A percentile compares a stretch with the other conserved stretches of the same genome.
phyloP scores from a whole-genome alignment of 2,113 vertebrate genomes.

The Arenaria interpres region DNA sequence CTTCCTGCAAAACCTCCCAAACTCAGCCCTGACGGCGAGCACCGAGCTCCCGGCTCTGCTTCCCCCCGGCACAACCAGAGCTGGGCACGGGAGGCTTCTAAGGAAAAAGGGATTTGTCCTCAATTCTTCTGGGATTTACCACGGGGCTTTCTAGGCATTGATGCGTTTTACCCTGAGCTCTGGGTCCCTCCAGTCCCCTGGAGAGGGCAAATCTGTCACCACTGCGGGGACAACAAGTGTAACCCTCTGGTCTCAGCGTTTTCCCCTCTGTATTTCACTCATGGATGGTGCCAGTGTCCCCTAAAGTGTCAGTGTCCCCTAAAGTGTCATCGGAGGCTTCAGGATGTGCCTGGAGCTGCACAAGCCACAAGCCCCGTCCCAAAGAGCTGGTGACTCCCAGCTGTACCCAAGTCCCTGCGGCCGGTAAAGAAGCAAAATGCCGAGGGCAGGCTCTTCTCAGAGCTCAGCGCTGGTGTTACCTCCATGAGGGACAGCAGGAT shows the following conservation, averaged over 20 bases:
- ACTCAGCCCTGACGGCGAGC: background rate
- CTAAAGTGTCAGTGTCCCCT: fast-evolving
- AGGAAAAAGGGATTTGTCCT: background rate
- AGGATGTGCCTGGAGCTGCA: fast-evolving
- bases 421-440: fast-evolving
- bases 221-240: background rate
- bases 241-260: fast-evolving
- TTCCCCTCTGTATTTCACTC: fast-evolving
- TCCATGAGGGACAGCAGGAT: fast-evolving
- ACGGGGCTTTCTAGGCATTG: fast-evolving
- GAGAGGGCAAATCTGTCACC: fast-evolving
- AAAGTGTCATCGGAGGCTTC: fast-evolving
- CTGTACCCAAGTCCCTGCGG: background rate
- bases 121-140: background rate
- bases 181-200: background rate
- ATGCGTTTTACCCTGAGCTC: fast-evolving
- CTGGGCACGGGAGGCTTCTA: background rate
- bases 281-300: fast-evolving
- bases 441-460: background rate
- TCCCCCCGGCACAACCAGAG: background rate
- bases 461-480: fast-evolving
- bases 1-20: background rate
- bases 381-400: fast-evolving
- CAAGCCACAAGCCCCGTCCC: background rate
- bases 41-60: background rate